Evolutionary conservation across 2,888 invertebrate species (phyloP).

Genomic region (Phanerotoma sp.): DNA sequence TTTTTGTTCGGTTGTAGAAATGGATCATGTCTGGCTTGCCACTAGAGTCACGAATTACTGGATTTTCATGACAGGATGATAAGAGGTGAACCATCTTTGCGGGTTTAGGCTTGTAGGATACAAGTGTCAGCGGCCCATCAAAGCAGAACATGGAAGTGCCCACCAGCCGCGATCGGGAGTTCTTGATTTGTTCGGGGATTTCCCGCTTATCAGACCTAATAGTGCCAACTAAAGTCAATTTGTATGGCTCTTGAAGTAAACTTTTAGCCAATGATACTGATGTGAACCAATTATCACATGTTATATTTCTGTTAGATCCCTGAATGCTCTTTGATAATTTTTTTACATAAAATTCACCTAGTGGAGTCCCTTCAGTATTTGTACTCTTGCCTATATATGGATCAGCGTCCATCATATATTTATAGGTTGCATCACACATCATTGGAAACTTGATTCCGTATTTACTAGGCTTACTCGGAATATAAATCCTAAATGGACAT

Average conservation of each 20-base stretch:
- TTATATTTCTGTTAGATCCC: conserved; percentile 12
- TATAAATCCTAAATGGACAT: conserved; percentile 14
- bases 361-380: no score
- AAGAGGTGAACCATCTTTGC: background rate
- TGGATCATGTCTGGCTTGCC: background rate
- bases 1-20: conserved; percentile 31
- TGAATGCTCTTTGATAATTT: conserved; percentile 12
- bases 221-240: conserved; percentile 17
- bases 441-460: conserved; percentile 20
- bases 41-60: no score
- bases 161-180: no score
- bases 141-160: background rate
- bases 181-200: conserved; percentile 17
- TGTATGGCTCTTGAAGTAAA: conserved; percentile 10
- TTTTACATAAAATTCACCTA: no score
- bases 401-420: conserved; percentile 15
- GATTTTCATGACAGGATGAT: background rate
- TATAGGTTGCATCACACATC: conserved; percentile 13
- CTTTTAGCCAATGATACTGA: conserved; percentile 9
- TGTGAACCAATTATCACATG: conserved; percentile 26
- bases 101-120: background rate
- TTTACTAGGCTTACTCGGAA: conserved; percentile 16
- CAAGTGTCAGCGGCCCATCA: background rate
- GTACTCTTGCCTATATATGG: conserved; percentile 13
- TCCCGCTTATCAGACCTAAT: conserved; percentile 21